A percentile compares a stretch with the other conserved stretches of the same genome.
Evolutionary conservation across 37 sponge, comb jelly and placozoan species (phyloP).

Genomic region (Mnemiopsis leidyi): DNA sequence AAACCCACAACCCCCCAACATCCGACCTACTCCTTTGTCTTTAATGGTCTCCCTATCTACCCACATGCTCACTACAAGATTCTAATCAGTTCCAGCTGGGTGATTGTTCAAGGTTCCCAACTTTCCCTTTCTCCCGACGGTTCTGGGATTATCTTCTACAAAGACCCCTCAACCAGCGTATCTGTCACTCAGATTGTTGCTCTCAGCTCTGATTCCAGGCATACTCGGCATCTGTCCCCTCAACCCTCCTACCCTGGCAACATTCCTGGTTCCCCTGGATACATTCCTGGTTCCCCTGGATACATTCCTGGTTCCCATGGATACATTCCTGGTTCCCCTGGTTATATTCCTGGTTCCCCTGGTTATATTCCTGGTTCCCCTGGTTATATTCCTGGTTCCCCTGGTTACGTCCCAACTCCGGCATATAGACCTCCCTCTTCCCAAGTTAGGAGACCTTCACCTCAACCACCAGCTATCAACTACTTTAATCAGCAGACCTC

Average conservation of each 20-base stretch:
- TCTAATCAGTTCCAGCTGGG: background rate
- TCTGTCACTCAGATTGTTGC: background rate
- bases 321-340: background rate
- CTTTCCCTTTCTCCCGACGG: background rate
- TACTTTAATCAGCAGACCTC: background rate
- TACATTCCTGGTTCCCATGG: background rate
- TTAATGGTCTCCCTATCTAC: conserved; percentile 6
- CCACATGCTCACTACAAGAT: background rate
- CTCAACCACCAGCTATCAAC: background rate
- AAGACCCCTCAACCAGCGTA: background rate
- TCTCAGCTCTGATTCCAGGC: background rate
- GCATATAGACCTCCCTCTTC: background rate
- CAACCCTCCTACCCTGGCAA: background rate
- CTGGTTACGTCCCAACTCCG: background rate
- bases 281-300: background rate
- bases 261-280: background rate
- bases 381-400: background rate
- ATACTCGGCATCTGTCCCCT: background rate
- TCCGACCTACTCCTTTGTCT: background rate
- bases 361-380: background rate
- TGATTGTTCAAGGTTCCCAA: background rate
- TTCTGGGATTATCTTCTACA: background rate
- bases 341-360: background rate
- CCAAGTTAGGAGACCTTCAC: background rate
- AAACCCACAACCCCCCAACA: background rate